These are phyloP conservation scores for Cepaea nemoralis DNA, from an alignment of 1,140 invertebrate species.

Conservation along the genomic window DNA sequence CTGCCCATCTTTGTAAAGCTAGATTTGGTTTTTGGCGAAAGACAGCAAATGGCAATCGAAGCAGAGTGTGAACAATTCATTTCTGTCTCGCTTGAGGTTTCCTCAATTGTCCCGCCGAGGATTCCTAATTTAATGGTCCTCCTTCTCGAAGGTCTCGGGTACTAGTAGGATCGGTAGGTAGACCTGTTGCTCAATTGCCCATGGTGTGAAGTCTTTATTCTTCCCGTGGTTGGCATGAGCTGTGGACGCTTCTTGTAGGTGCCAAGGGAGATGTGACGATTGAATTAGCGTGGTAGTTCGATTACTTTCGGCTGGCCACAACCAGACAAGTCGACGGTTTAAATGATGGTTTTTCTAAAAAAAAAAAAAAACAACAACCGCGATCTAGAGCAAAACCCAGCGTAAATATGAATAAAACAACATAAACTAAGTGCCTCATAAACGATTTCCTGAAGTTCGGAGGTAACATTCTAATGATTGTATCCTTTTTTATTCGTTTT, in stretches of 20 bases:
- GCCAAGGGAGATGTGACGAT: slow-evolving; percentile 25
- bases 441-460: no score
- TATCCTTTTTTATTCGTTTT: no score
- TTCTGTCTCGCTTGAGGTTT: slow-evolving; percentile 27
- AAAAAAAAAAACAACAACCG: no score
- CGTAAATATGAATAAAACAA: no score
- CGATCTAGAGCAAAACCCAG: no score
- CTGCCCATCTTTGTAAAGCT: not conserved
- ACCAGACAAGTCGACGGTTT: slow-evolving; percentile 3
- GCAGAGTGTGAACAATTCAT: slow-evolving; percentile 36
- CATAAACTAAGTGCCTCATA: no score
- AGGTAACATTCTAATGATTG: no score
- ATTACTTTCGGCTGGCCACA: slow-evolving; percentile 20
- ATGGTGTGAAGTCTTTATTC: slow-evolving; percentile 30
- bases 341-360: slow-evolving; percentile 17
- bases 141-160: slow-evolving; percentile 16
- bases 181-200: slow-evolving; percentile 12
- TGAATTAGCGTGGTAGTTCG: slow-evolving; percentile 18
- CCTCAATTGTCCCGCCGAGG: slow-evolving; percentile 26
- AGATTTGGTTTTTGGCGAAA: slow-evolving; percentile 24
- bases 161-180: slow-evolving; percentile 4
- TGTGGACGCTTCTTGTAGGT: not conserved
- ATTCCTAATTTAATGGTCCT: slow-evolving; percentile 25
- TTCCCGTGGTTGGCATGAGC: not conserved
- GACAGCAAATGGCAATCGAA: slow-evolving; percentile 36